Conservation (phyloP, 2,113 vertebrate species). For the Ceuthmochares aereus region DNA sequence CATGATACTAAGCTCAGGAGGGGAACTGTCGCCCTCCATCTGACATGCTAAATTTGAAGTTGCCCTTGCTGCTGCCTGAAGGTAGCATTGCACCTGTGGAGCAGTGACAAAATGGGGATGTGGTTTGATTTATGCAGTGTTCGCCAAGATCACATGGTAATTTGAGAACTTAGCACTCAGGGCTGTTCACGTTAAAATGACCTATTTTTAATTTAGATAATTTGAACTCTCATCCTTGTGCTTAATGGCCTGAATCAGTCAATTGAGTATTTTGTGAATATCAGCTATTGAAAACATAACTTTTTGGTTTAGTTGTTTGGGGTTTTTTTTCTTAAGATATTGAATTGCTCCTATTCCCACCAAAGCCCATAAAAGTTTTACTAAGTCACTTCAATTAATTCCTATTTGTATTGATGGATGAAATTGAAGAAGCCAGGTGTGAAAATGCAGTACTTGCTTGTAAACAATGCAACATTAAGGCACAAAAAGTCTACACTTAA, state of each 20-base stretch:
- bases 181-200: not conserved
- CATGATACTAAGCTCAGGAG: not conserved
- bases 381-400: not conserved
- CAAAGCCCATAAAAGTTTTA: not conserved
- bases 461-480: not conserved
- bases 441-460: not conserved
- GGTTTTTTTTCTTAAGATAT: not conserved
- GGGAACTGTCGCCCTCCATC: not conserved
- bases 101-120: not conserved
- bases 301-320: not conserved
- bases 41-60: not conserved
- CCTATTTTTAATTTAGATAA: not conserved
- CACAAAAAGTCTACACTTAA: not conserved
- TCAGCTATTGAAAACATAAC: not conserved
- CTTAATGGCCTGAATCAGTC: not conserved
- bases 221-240: not conserved
- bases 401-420: not conserved
- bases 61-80: not conserved
- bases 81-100: not conserved
- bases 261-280: not conserved
- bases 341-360: not conserved
- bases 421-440: not conserved
- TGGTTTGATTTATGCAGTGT: not conserved
- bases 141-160: not conserved
- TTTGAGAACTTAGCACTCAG: not conserved